phyloP scores from a whole-genome alignment of 2,888 invertebrate species.

The Iselma pallidipennis region DNA sequence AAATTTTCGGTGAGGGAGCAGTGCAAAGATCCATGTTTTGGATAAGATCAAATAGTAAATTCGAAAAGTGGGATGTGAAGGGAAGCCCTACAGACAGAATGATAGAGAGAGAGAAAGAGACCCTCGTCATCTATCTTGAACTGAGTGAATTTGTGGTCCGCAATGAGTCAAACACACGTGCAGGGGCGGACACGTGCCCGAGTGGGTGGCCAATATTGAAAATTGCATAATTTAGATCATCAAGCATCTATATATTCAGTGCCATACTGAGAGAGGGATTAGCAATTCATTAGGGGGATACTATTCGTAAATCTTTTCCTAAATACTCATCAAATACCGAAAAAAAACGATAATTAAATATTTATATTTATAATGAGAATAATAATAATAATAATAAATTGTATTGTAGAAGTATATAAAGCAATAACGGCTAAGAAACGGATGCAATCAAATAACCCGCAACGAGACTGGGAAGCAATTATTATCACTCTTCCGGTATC shows the following conservation, averaged over 20 bases:
- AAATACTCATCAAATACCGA: neutral
- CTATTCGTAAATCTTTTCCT: neutral
- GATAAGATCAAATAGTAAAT: constrained; percentile 1
- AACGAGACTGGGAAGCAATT: constrained; percentile 52
- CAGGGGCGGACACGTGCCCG: constrained; percentile 57
- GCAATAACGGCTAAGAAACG: constrained; percentile 17
- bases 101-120: neutral
- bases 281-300: constrained; percentile 49
- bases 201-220: constrained; percentile 60
- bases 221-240: constrained; percentile 60
- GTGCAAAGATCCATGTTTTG: neutral
- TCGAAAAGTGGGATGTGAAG: constrained; percentile 5
- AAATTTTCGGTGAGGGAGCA: too few relatives aligned
- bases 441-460: constrained; percentile 47
- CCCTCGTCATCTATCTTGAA: constrained; percentile 6
- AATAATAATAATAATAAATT: neutral
- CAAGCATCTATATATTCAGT: constrained; percentile 49
- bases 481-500: constrained; percentile 53
- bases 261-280: constrained; percentile 44
- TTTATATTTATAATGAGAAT: neutral
- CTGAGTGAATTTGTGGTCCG: constrained; percentile 56
- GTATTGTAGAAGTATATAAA: neutral
- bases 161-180: constrained; percentile 60
- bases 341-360: neutral
- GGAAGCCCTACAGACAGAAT: neutral